Evolutionary conservation across 2,888 invertebrate species (phyloP).

Genomic region (Pomacea canaliculata): DNA sequence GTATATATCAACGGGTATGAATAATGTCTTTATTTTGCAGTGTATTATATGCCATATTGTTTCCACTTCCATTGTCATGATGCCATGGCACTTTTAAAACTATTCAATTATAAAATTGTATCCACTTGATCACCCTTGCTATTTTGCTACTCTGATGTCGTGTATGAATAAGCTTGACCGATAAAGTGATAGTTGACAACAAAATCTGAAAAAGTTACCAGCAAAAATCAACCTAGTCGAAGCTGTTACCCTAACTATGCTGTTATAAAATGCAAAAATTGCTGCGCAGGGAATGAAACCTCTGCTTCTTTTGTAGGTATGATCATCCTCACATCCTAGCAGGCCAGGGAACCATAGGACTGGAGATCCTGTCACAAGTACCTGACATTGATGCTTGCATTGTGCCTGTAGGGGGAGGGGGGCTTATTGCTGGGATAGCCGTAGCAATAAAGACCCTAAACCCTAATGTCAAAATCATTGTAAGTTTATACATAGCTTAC

Average conservation of each 20-base stretch:
- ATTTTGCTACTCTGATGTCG: too few relatives aligned
- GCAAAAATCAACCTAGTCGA: too few relatives aligned
- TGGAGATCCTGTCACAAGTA: slow-evolving; percentile 93
- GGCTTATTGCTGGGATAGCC: slow-evolving; percentile 90
- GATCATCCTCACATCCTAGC: slow-evolving; percentile 96
- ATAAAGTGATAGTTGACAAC: too few relatives aligned
- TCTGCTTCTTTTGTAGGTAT: slow-evolving; percentile 76
- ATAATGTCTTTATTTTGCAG: background rate
- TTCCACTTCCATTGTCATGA: too few relatives aligned
- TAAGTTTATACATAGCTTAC: slow-evolving; percentile 72
- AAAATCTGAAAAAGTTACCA: too few relatives aligned
- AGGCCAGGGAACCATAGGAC: slow-evolving; percentile 92
- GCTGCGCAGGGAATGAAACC: too few relatives aligned
- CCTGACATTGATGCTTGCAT: slow-evolving; percentile 88
- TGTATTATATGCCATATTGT: background rate
- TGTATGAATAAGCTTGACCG: too few relatives aligned
- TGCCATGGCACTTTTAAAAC: too few relatives aligned
- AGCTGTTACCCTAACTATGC: too few relatives aligned
- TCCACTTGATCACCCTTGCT: too few relatives aligned
- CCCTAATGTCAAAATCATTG: slow-evolving; percentile 87
- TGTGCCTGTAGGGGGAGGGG: slow-evolving; percentile 94
- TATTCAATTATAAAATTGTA: too few relatives aligned
- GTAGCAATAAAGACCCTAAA: slow-evolving; percentile 88
- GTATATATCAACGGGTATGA: slow-evolving; percentile 89
- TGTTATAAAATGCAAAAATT: too few relatives aligned